These are phyloP conservation scores for Chiloscyllium plagiosum DNA, from an alignment of 2,113 vertebrate species.

Conservation along the genomic window DNA sequence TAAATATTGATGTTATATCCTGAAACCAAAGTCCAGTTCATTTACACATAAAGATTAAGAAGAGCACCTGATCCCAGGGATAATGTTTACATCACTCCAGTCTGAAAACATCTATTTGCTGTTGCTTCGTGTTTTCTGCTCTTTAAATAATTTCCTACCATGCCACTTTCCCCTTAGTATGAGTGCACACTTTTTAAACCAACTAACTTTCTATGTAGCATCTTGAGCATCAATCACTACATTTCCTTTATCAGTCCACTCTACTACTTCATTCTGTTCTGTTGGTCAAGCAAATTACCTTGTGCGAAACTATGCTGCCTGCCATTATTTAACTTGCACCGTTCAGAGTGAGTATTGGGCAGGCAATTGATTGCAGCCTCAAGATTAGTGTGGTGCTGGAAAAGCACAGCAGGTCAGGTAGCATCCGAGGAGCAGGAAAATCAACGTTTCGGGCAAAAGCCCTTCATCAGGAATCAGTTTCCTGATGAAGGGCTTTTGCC, in stretches of 20 bases:
- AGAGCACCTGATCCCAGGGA: not conserved
- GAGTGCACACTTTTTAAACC: not conserved
- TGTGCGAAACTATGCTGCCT: not conserved
- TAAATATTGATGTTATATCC: not conserved
- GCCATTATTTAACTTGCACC: too few species aligned
- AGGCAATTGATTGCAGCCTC: not conserved
- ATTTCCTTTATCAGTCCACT: not conserved
- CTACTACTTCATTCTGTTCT: not conserved
- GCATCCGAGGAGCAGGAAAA: too few species aligned
- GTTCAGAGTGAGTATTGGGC: not conserved
- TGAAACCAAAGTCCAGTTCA: not conserved
- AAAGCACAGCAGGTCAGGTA: too few species aligned
- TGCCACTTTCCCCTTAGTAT: not conserved
- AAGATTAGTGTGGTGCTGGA: too few species aligned
- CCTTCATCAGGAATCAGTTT: too few species aligned
- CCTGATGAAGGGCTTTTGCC: too few species aligned
- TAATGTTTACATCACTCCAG: not conserved
- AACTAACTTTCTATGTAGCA: not conserved
- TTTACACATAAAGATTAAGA: not conserved
- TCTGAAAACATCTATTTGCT: not conserved
- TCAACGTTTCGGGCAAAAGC: too few species aligned
- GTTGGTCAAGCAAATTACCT: not conserved
- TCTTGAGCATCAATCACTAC: not conserved
- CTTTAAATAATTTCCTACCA: not conserved
- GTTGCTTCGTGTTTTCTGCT: not conserved